Base-by-base conservation (phyloP, 2,888 invertebrate species). In the Anagyrus pseudococci region DNA sequence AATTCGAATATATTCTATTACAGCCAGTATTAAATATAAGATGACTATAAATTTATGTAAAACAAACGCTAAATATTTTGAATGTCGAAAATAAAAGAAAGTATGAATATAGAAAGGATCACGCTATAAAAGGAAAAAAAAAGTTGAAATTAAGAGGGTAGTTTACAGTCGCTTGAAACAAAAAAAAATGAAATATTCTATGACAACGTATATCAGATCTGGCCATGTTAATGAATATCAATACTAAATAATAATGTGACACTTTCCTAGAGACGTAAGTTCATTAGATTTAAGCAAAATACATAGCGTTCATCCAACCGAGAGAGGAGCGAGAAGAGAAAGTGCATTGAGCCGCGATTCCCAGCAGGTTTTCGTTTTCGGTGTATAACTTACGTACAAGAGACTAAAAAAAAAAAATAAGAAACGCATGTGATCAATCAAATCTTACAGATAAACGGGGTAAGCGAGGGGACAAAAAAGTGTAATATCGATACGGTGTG, bases 71-170 rank as follows among this genome's bases (percentile, higher is more conserved):
- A n/a, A n/a, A n/a, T n/a, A n/a, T n/a, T n/a, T n/a, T n/a, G n/a
- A n/a, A n/a, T n/a, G n/a, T n/a, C n/a, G n/a, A n/a, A n/a, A n/a
- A n/a, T n/a, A n/a, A n/a, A n/a, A 37, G 2, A 13, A 37, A 37
- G 8, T 37, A 37, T 37, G 8, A 37, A 37, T 29, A 29, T 29
- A 15, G 10, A 29, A 13, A 37, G 33, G 15, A 8, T 37, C n/a
- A n/a, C n/a, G 33, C 8, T 13, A 13, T 37, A 8, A 37, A 37
- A 10, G 33, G 10, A 2, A 37, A 67, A 67, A 66, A 66, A 67
- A 63, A 69, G 68, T 68, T 67, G 49, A 64, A 62, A 62, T 46
- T 62, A 40, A 55, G 64, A 55, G 58, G 29, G 53, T 55, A 23
- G 48, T 56, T 40, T 29, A 43, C 50, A 49, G 23, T 23, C 37